phyloP scores from a whole-genome alignment of 2,888 invertebrate genomes.

The Pristionchus arcanus region DNA sequence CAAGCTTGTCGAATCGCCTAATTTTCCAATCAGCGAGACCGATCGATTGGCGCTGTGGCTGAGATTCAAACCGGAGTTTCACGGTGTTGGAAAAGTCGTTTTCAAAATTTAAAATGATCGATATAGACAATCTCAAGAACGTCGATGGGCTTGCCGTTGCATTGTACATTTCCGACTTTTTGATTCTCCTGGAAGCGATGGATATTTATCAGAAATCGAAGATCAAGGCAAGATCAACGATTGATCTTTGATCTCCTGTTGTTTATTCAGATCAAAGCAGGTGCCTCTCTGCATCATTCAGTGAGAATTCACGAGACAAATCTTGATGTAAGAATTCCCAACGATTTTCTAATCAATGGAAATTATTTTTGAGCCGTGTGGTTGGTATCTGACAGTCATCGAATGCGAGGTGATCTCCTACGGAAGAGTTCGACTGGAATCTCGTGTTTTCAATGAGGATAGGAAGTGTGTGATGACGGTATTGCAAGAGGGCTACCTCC shows the following conservation, averaged over 20 bases:
- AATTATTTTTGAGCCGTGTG: background rate
- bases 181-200: background rate
- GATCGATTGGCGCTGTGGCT: background rate
- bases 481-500: constrained; percentile 23
- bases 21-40: background rate
- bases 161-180: constrained; percentile 14
- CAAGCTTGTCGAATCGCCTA: background rate
- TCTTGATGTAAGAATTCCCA: background rate
- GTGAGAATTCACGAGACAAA: constrained; percentile 27
- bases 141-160: background rate
- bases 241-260: background rate
- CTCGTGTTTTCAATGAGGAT: background rate
- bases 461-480: constrained; percentile 28
- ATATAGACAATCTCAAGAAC: background rate
- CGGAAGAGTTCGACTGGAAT: background rate
- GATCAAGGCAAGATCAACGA: background rate
- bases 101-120: background rate
- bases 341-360: no score
- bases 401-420: constrained; percentile 31
- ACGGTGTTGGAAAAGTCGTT: no score
- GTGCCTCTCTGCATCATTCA: constrained; percentile 31
- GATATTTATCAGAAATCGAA: background rate
- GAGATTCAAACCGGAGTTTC: background rate
- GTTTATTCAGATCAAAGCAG: background rate
- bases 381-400: background rate